Percentiles rank a stretch among this genome's conserved stretches.
Conservation (phyloP, 2,113 vertebrate species). For the Edolisoma coerulescens region DNA sequence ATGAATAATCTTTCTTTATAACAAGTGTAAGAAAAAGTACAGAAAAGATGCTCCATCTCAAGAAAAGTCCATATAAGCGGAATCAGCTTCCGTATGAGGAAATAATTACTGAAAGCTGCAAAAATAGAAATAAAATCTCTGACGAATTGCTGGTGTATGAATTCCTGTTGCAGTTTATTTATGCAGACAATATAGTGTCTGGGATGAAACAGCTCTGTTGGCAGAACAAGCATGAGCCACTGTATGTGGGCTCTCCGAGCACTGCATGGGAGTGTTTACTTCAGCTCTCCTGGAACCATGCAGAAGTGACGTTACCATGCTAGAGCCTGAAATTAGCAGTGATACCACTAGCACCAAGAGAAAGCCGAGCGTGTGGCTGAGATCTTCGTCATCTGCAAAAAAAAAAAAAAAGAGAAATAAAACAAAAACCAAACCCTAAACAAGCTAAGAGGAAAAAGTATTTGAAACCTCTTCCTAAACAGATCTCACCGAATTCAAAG, state of each 20-base stretch:
- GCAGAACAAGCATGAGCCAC: constrained; percentile 60
- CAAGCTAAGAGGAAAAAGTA: background rate
- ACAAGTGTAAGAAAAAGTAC: constrained; percentile 44
- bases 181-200: constrained; percentile 68
- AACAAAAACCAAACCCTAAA: background rate
- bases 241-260: constrained; percentile 61
- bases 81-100: constrained; percentile 61
- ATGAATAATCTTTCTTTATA: constrained; percentile 58
- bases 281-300: constrained; percentile 57
- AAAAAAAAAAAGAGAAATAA: background rate
- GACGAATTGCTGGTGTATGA: constrained; percentile 55
- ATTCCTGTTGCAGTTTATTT: constrained; percentile 64
- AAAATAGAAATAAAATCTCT: constrained; percentile 63
- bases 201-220: constrained; percentile 62
- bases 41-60: constrained; percentile 52
- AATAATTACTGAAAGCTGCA: constrained; percentile 62
- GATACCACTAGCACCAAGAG: constrained; percentile 7
- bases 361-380: background rate
- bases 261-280: constrained; percentile 66
- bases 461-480: background rate
- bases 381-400: constrained; percentile 11
- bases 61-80: constrained; percentile 60
- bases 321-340: constrained; percentile 57
- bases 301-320: constrained; percentile 51
- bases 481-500: background rate